Percentiles rank a stretch among this genome's conserved stretches.
phyloP scores from a whole-genome alignment of 2,113 vertebrate genomes.

The Corythaixoides concolor region DNA sequence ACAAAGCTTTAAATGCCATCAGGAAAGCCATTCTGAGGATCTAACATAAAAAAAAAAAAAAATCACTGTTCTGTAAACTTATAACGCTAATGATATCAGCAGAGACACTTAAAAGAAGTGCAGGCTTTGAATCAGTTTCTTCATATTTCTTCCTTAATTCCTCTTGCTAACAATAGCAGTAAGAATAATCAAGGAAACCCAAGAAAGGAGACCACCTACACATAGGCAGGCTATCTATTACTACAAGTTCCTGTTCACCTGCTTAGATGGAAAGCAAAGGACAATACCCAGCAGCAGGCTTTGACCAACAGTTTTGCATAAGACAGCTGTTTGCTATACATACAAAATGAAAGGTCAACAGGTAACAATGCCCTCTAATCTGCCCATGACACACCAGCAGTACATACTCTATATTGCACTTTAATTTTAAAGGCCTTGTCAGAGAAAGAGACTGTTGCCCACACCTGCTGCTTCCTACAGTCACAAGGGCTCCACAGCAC shows the following conservation, averaged over 20 bases:
- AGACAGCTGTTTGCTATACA: not conserved
- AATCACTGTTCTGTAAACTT: not conserved
- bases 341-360: not conserved
- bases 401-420: not conserved
- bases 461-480: not conserved
- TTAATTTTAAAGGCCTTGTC: not conserved
- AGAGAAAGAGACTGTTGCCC: not conserved
- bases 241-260: conserved; percentile 35
- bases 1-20: not conserved
- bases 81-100: not conserved
- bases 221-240: not conserved
- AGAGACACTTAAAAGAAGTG: not conserved
- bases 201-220: conserved; percentile 29
- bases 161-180: conserved; percentile 24
- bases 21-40: not conserved
- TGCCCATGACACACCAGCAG: not conserved
- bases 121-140: not conserved
- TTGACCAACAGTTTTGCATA: not conserved
- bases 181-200: conserved; percentile 25
- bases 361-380: not conserved
- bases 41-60: not conserved
- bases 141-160: not conserved
- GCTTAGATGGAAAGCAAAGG: not conserved
- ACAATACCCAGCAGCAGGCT: not conserved
- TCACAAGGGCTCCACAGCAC: not conserved